Evolutionary conservation across 2,797 vertebrate species (phyloP), one percentile per base, ranked within the genome.

Genomic region (Clarias fuscus): DNA sequence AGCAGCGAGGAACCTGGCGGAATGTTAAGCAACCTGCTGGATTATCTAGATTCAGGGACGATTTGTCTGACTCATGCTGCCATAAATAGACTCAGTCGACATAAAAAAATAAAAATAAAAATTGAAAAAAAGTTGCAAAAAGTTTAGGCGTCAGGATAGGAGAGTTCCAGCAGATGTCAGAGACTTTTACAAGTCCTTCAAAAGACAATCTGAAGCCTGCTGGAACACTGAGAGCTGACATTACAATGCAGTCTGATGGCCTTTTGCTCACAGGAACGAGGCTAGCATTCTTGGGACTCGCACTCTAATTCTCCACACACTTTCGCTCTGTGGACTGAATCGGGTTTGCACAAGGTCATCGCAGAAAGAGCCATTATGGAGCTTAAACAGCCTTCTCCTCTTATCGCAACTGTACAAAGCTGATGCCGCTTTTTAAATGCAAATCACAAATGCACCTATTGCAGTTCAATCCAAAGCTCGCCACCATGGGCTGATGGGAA

Each of bases 361-460:
- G 70, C 27, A 79, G 78, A 86, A 86, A 75, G 83, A 83, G 27
- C 80, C 85, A 77, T 85, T 86, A 70, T 73, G 15, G 33, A 82
- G 68, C 43, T 72, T 83, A 70, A 88, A 77, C 72, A 80, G 79
- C 73, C 64, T 83, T 85, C 87, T 82, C 68, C 40, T 73, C 78
- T 80, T 82, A 83, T 83, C 76, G 10, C 43, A 15, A 58, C 65
- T 53, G 61, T 73, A 78, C 72, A 85, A 84, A 88, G 88, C 62
- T 77, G 83, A 86, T 30, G 64, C 40, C 30, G 40, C 83, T 88
- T 85, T 86, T 83, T 83, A 85, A 33, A 89, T 86, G 85, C 85
- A 89, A 89, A 89, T 72, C 53, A 33, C 84, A 77, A 62, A 79
- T n/a, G 43, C 76, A 77, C 67, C 77, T 84, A 78, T 78, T 82